Base-by-base conservation (phyloP, 2,113 vertebrate genomes). In the Steatornis caripensis region DNA sequence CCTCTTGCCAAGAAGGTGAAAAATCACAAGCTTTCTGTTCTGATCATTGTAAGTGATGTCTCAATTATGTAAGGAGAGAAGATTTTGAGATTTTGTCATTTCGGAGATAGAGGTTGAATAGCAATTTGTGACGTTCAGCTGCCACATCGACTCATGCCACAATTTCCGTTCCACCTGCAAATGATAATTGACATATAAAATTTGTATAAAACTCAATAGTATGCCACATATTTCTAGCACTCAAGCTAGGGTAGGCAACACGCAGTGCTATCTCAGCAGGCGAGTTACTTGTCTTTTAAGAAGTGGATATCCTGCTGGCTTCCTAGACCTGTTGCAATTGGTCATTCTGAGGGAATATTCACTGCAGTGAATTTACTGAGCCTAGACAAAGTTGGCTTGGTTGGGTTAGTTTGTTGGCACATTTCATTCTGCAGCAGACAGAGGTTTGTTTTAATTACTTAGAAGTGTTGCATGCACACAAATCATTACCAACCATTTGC, bases 391-490 rank as follows among this genome's bases (percentile, higher is more conserved):
- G 58, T 12, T 95, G 90, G 88, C 94, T 82, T 92, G 84, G 71
- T 90, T 87, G 80, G 83, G 88, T 92, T 95, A 78, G 77, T 90
- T 82, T 95, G 76, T 41, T 95, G 96, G 94, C 89, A 89, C 78
- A 89, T 90, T 93, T 58, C 80, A 75, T 89, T 97, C 89, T 95
- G 92, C 94, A 96, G 89, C 77, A 95, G 79, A 45, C 58, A 91
- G 91, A 79, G 87, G 93, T 95, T 96, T 96, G 89, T 89, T 97
- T 96, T 95, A 97, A 97, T 97, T 96, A 95, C 91, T 95, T 96
- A 91, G 46, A 90, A 90, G 70, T 83, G 92, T 95, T 96, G 92
- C 71, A 87, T 77, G 83, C 72, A 89, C 91, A 93, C 93, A 97
- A 96, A 97, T 97, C 92, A 87, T 96, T 97, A 96, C 71, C 91